Base-by-base conservation (phyloP, 2,113 vertebrate genomes). In the Tichodroma muraria region DNA sequence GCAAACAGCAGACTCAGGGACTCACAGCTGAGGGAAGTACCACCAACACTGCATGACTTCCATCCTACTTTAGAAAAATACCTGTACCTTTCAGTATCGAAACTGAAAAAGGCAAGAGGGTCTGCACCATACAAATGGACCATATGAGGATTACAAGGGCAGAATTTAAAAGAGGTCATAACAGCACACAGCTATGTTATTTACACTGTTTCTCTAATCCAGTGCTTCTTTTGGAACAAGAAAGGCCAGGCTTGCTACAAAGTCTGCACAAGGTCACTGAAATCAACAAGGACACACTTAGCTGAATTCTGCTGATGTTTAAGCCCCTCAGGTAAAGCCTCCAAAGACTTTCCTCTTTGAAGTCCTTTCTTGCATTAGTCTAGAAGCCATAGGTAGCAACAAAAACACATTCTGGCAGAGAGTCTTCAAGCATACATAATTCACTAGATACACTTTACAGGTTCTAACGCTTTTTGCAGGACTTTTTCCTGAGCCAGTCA, bases 91-190 rank as follows among this genome's bases (percentile, higher is more conserved):
- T 75, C 47, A 50, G 21, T 30, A 47, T 10, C 35, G 44, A 64
- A 56, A 56, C 27, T 66, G 22, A 25, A 77, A 80, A 45, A 9
- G 10, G 1, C 13, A 22, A 65, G 65, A 57, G 60, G 10, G 7
- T 53, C 45, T 70, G 25, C n/a, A 37, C 15, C 10, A 10, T 8
- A 10, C 17, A 57, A 68, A 61, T 8, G n/a, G 15, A 52, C 27
- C 18, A 23, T 4, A 30, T 9, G 7, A 0, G 0, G 17, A 17
- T 38, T 37, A 13, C 9, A 69, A 49, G 8, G 42, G 13, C 21
- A 78, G 30, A 78, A 54, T 53, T 87, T 57, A n/a, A 85, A 63
- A 70, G 73, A 70, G 9, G 18, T 38, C 24, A 22, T 38, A 69
- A 52, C 15, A 83, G 6, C 13, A 63, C 9, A 31, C 1, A 57